Evolutionary conservation across 2,797 vertebrate species (phyloP), one percentile per base, ranked within the genome.

Genomic region (Enteromius mattozi): DNA sequence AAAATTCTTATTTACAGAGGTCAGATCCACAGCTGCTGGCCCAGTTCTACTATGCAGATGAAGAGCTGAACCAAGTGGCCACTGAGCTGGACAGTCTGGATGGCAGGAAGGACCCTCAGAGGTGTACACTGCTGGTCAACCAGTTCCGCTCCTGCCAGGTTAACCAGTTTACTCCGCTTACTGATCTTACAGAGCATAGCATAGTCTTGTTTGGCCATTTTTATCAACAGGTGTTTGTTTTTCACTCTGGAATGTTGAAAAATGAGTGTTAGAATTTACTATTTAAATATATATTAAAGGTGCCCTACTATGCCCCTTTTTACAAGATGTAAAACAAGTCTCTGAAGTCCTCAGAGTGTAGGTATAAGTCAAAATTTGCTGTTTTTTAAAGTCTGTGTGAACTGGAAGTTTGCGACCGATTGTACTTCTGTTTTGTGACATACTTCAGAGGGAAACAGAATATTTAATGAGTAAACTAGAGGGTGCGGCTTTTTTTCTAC

Each of bases 141-240:
- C 98, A 99, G 94, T 99, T 99, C 89, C 95, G 98, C 42, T 98
- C 98, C 82, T 99, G 98, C 94, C 98, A 99, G 97, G 98, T 98
- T 89, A 92, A 40, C 92, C 37, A 21, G 13, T 40, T 33, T 8
- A 33, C n/a, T 42, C 2, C 4, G 78, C 12, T 37, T 47, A 2
- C 30, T 47, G 19, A 71, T 17, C 30, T 24, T 13, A 30, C 35
- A 30, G 19, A 33, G 10, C 51, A 61, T 24, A 61, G 51, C 24
- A n/a, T 19, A 13, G 45, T 76, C 35, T 68, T 40, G 24, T 77
- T 69, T 83, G 16, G 14, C 6, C 17, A 16, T 24, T 72, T 61
- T 82, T 10, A n/a, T 33, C 40, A 16, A 19, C 1, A 35, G 10
- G 24, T 30, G 37, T 65, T 59, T 33, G 35, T 40, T 42, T 9